These are phyloP conservation scores for Xanthorhoe designata DNA, from an alignment of 2,888 invertebrate species.

Conservation along the genomic window DNA sequence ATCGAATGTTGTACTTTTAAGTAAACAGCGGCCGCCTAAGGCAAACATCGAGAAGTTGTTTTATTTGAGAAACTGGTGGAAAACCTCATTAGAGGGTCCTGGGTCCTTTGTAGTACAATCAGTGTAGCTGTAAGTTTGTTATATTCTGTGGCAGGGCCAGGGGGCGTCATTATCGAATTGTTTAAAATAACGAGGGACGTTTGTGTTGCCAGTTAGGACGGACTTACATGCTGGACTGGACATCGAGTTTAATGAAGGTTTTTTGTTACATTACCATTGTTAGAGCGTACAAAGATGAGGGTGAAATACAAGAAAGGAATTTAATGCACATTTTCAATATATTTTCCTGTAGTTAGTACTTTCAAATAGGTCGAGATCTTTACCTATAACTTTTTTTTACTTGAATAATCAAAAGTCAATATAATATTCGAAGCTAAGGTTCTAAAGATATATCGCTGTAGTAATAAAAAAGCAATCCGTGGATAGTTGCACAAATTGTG, in stretches of 20 bases:
- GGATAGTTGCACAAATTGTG: neutral
- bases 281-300: conserved; percentile 23
- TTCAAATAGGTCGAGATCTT: neutral
- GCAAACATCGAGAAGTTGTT: conserved; percentile 69
- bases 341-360: neutral
- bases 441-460: neutral
- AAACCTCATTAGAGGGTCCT: conserved; percentile 73
- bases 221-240: conserved; percentile 34
- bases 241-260: conserved; percentile 32
- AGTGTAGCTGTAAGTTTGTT: conserved; percentile 49
- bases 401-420: too few relatives aligned
- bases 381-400: too few relatives aligned
- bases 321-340: neutral
- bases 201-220: conserved; percentile 57
- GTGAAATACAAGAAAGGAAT: conserved; percentile 6
- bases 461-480: neutral
- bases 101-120: conserved; percentile 72
- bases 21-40: conserved; percentile 55
- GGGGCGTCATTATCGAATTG: conserved; percentile 79
- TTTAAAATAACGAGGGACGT: conserved; percentile 82
- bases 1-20: conserved; percentile 30
- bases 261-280: conserved; percentile 35
- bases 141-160: conserved; percentile 43
- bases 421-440: neutral
- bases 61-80: conserved; percentile 60